A percentile compares a stretch with the other conserved stretches of the same genome.
These are phyloP conservation scores for Tachystola acroxantha DNA, from an alignment of 2,888 invertebrate species.

Conservation along the genomic window DNA sequence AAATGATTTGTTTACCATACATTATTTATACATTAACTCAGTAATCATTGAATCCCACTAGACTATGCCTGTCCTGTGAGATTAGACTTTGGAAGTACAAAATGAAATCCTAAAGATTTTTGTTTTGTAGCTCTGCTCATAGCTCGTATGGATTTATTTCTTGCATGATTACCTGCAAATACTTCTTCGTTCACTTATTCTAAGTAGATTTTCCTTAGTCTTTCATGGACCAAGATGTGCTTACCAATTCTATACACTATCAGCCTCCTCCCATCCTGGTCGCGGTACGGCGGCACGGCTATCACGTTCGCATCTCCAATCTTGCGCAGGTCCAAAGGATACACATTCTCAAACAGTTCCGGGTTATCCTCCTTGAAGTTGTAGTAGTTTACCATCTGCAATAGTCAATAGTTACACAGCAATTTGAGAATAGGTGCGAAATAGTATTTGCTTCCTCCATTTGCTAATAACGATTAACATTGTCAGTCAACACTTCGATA, in stretches of 20 bases:
- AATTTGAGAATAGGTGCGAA: not conserved
- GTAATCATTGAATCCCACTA: no score
- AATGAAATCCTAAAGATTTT: not conserved
- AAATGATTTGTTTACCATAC: no score
- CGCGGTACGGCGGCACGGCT: constrained; percentile 86
- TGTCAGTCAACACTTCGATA: no score
- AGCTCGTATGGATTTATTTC: no score
- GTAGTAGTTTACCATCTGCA: constrained; percentile 85
- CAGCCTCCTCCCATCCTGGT: constrained; percentile 85
- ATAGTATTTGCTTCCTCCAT: not conserved
- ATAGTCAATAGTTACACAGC: not conserved
- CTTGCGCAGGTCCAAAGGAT: constrained; percentile 79
- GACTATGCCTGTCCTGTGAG: no score
- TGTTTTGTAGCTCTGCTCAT: not conserved
- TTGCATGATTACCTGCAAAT: no score
- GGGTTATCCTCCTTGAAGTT: constrained; percentile 86
- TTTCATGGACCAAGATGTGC: no score
- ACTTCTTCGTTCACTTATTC: no score
- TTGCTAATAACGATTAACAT: no score
- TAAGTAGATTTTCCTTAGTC: no score
- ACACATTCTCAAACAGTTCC: constrained; percentile 81
- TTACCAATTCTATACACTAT: constrained; percentile 85
- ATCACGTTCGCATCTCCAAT: constrained; percentile 84
- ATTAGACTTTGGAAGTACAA: no score
- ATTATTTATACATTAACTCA: no score